Base-by-base conservation (phyloP, 2,797 vertebrate genomes). In the Pelobates cultripes region DNA sequence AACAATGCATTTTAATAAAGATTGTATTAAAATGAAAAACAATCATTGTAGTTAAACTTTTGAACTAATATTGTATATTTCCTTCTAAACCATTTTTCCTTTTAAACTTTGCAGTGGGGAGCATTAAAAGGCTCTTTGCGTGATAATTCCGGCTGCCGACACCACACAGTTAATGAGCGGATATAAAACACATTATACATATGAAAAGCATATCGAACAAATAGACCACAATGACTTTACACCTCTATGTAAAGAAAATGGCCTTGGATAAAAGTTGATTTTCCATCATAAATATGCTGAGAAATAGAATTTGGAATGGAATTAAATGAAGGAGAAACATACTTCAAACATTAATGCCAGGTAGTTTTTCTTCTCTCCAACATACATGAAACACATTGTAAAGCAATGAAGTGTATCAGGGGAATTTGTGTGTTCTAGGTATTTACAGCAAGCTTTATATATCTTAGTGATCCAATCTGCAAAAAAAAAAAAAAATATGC, bases 231-330 rank as follows among this genome's bases (percentile, higher is more conserved):
- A 41, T 42, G 28, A 42, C 53, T 66, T 61, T 71, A 76, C 51
- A 71, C 57, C 61, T 74, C 70, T 41, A 28, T 45, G 51, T 42
- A 63, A 28, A 78, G 61, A 77, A 73, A 42, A 73, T 55, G 66
- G 51, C 51, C 66, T 74, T 78, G 75, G 81, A 74, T 70, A 57
- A 78, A 61, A 73, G 70, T 43, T 73, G 3, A 68, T 78, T 82
- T 83, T 83, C 81, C 81, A 40, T 83, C 44, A 71, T 83, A 73
- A 78, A 67, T 73, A 57, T 77, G 51, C 28, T 77, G n/a, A 55
- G 70, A 73, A 73, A 47, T 69, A 45, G 47, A 78, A 66, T 53
- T 13, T 63, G 14, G 47, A 74, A 78, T 73, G 63, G 70, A 70
- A 81, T 68, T 57, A 78, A 45, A 66, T 61, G 28, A 70, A 55